Conservation (phyloP, 2,113 vertebrate genomes). For the Lycaon pictus region DNA sequence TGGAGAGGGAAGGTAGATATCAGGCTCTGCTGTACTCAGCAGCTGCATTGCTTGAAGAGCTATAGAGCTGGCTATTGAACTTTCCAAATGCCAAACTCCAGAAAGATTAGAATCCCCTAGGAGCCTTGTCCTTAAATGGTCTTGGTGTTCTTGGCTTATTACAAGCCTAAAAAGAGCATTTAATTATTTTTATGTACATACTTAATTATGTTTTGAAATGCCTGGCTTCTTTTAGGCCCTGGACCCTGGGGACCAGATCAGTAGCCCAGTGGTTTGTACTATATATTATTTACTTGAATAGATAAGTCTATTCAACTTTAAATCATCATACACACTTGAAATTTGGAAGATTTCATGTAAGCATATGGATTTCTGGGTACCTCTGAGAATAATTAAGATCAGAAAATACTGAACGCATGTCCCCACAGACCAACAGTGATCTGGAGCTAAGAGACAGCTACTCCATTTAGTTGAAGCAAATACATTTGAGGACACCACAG, state of each 20-base stretch:
- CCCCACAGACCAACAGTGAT: neutral
- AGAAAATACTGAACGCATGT: neutral
- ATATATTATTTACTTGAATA: neutral
- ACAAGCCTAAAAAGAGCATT: neutral
- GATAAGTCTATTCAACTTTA: constrained; percentile 12
- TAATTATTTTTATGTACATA: constrained; percentile 37
- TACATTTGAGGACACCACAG: neutral
- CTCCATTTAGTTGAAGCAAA: neutral
- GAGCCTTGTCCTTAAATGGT: neutral
- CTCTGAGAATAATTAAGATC: neutral
- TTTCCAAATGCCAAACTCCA: constrained; percentile 21
- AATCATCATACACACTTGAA: constrained; percentile 7
- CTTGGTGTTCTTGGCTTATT: constrained; percentile 23
- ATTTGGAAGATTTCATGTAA: constrained; percentile 38
- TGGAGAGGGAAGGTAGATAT: no score
- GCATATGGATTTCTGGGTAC: neutral
- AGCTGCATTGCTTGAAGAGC: neutral
- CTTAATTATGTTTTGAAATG: constrained; percentile 48
- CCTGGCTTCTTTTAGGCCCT: neutral
- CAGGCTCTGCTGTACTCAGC: neutral
- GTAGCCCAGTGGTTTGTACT: neutral
- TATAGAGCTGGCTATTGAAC: neutral
- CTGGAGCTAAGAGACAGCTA: neutral
- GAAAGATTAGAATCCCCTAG: neutral
- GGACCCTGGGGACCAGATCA: neutral